Evolutionary conservation across 2,888 invertebrate species (phyloP).

Genomic region (Eupithecia centaureata): DNA sequence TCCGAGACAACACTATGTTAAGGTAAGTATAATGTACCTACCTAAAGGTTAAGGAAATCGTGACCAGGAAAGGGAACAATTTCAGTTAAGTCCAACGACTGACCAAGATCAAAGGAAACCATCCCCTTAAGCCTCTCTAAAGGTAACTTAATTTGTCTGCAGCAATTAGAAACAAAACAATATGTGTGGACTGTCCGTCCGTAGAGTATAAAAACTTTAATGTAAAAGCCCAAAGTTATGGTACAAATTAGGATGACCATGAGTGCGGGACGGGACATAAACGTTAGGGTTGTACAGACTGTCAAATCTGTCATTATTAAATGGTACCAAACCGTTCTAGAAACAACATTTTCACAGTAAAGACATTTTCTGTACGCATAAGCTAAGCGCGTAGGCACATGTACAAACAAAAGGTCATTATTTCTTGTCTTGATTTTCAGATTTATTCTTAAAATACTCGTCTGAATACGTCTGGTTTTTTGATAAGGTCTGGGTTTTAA

Average conservation of each 20-base stretch:
- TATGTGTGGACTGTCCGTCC: too few relatives aligned
- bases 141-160: neutral
- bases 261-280: too few relatives aligned
- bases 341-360: too few relatives aligned
- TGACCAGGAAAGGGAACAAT: neutral
- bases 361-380: too few relatives aligned
- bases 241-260: too few relatives aligned
- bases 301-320: too few relatives aligned
- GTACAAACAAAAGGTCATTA: neutral
- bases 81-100: neutral
- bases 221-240: neutral
- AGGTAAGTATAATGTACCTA: too few relatives aligned
- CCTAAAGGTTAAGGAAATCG: neutral
- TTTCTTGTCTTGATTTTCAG: neutral
- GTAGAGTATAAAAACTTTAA: neutral
- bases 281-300: too few relatives aligned
- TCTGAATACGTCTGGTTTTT: neutral
- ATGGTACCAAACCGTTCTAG: too few relatives aligned
- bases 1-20: neutral
- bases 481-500: neutral
- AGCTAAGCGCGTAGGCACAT: too few relatives aligned
- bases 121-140: neutral
- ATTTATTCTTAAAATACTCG: neutral
- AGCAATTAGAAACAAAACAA: neutral
- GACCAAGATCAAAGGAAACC: neutral